These are phyloP conservation scores for Neolamprologus brichardi DNA, from an alignment of 2,113 vertebrate genomes.

Conservation along the genomic window DNA sequence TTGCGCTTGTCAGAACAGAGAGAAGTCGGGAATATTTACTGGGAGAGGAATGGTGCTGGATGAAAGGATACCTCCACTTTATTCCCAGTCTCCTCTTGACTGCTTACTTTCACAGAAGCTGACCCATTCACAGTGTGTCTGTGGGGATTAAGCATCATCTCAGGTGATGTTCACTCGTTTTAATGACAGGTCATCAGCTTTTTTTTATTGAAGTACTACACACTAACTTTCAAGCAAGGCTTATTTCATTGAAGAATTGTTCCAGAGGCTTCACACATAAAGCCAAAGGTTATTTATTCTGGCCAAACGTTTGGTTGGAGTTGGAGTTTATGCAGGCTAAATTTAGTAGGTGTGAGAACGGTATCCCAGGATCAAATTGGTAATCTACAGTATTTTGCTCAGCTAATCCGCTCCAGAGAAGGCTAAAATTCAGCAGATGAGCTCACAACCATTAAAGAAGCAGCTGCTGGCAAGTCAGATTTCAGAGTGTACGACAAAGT, in stretches of 20 bases:
- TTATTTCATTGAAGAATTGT: neutral
- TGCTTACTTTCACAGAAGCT: neutral
- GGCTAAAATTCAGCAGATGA: neutral
- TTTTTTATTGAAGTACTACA: neutral
- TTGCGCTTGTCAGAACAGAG: conserved; percentile 48
- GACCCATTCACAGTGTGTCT: neutral
- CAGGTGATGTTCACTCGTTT: neutral
- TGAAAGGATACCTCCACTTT: conserved; percentile 18
- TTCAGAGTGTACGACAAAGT: neutral
- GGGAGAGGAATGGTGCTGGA: conserved; percentile 8
- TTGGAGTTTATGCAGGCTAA: neutral
- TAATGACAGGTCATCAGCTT: neutral
- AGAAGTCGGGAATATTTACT: conserved; percentile 41
- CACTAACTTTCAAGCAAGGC: neutral
- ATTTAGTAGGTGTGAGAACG: neutral
- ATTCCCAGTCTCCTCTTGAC: neutral
- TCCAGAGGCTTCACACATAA: neutral
- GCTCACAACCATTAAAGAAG: neutral
- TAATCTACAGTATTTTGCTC: neutral
- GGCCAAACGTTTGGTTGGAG: neutral
- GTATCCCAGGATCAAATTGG: neutral
- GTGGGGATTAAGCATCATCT: neutral
- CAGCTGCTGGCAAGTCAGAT: neutral
- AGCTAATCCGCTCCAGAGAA: neutral
- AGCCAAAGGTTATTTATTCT: neutral